Base-by-base conservation (phyloP, 1,140 invertebrate species). In the Scaptomyza hsui region DNA sequence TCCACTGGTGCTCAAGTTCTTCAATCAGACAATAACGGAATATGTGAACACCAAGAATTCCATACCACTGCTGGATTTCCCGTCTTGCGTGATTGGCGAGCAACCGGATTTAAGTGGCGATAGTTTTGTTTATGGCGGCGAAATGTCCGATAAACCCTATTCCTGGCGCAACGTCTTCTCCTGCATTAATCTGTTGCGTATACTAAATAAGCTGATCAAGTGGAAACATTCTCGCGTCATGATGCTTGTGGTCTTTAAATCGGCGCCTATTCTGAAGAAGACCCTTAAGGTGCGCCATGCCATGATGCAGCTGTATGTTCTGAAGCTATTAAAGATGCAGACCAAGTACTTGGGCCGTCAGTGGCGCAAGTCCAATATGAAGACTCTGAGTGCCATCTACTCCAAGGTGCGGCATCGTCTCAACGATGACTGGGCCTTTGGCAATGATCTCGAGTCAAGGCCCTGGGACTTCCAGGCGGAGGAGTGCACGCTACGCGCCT, bases 191-290 rank as follows among this genome's bases (percentile, higher is more conserved):
- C 92, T 99, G 29, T 92, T 99, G 35, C 94, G 99, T 81, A 97
- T 99, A 83, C 94, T 99, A 18, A 99, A 99, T 92, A 99, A 99
- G 93, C 93, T 99, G 39, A 99, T 98, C 29, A 99, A 99, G 92
- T 99, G 98, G 97, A 99, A 99, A 92, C 98, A 99, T 92, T 99
- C 98, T 19, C 94, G 99, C 74, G 99, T 99, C 24, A 99, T 99
- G 98, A 99, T 99, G 98, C 93, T 99, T 47, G 98, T 99, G 45
- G 98, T 99, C 1, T 99, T 99, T 91, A 99, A 99, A 93, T 99
- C 98, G 48, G 98, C 99, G 5, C 98, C 99, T 0, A 99, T 99
- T 76, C 93, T 99, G 37, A 99, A 99, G 92, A 94, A 98, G 72
- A 98, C 98, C 5, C 93, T 99, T 7, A 99, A 99, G 94, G 96